phyloP scores from a whole-genome alignment of 2,888 invertebrate genomes.

The Abrostola tripartita region DNA sequence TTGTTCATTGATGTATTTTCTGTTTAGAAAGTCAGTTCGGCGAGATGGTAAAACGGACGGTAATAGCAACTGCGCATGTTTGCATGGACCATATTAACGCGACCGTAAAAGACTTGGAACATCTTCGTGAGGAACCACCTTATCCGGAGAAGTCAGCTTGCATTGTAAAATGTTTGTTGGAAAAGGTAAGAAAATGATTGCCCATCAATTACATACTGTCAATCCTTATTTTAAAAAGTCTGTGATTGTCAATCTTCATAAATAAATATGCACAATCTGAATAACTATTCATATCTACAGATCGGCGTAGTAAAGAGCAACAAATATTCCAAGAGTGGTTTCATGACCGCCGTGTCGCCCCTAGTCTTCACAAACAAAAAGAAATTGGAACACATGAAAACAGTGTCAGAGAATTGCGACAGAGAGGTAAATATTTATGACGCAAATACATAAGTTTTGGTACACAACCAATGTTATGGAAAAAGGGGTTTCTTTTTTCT shows the following conservation, averaged over 20 bases:
- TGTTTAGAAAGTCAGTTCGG: constrained; percentile 72
- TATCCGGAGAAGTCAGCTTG: constrained; percentile 83
- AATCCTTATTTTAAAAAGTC: neutral
- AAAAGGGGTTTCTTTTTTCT: constrained; percentile 16
- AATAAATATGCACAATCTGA: neutral
- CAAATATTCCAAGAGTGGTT: constrained; percentile 80
- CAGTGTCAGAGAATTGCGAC: constrained; percentile 81
- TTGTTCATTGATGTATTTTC: neutral
- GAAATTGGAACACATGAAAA: constrained; percentile 82
- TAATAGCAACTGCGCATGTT: constrained; percentile 71
- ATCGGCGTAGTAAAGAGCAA: constrained; percentile 77
- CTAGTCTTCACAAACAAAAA: constrained; percentile 79
- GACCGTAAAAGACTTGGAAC: constrained; percentile 75
- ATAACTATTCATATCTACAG: constrained; percentile 58
- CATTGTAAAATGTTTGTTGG: constrained; percentile 80
- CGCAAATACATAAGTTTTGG: constrained; percentile 22
- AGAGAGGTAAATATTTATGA: constrained; percentile 74
- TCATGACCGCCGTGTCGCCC: constrained; percentile 78
- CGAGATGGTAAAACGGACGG: constrained; percentile 69
- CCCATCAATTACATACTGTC: no score
- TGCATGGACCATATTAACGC: constrained; percentile 82
- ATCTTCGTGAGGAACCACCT: constrained; percentile 79
- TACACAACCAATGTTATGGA: constrained; percentile 10
- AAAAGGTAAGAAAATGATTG: constrained; percentile 70
- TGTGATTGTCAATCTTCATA: constrained; percentile 1